These are phyloP conservation scores for Maccullochella peelii DNA, from an alignment of 2,113 vertebrate species.

Conservation along the genomic window DNA sequence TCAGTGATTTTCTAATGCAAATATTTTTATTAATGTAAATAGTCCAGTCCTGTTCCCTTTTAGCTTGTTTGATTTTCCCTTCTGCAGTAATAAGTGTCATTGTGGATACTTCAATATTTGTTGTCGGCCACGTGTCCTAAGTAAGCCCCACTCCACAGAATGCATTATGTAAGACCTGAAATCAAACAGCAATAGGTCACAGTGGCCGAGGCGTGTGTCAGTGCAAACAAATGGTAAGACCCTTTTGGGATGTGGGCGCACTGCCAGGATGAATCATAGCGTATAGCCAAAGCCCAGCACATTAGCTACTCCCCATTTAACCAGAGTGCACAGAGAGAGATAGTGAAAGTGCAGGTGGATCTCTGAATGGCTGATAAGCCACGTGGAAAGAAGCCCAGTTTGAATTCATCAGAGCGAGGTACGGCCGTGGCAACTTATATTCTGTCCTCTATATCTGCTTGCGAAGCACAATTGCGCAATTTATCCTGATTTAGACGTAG, in stretches of 20 bases:
- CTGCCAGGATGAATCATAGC: conserved; percentile 68
- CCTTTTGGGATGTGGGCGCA: conserved; percentile 52
- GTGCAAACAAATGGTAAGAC: conserved; percentile 61
- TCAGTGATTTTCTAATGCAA: conserved; percentile 30
- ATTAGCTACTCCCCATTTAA: conserved; percentile 51
- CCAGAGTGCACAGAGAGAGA: conserved; percentile 54
- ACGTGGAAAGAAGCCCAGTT: conserved; percentile 45
- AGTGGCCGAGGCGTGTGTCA: conserved; percentile 34
- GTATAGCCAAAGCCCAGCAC: conserved; percentile 35
- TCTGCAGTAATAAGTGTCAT: conserved; percentile 33
- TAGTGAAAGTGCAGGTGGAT: conserved; percentile 39
- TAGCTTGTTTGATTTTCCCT: conserved; percentile 28
- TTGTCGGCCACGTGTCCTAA: conserved; percentile 13
- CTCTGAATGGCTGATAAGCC: conserved; percentile 27
- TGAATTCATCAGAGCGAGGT: conserved; percentile 12
- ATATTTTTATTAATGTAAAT: conserved; percentile 26
- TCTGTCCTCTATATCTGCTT: conserved; percentile 54
- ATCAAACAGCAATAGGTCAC: conserved; percentile 64
- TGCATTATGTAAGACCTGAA: conserved; percentile 60
- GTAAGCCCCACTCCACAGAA: conserved; percentile 15
- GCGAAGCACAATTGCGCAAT: conserved; percentile 4
- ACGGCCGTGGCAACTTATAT: background rate
- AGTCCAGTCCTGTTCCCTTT: background rate
- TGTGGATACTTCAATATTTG: conserved; percentile 30
- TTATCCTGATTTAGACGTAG: background rate